Percentiles rank a stretch among this genome's conserved stretches.
These are phyloP conservation scores for Aphelenchoides bicaudatus DNA, from an alignment of 2,888 invertebrate genomes.

Conservation along the genomic window DNA sequence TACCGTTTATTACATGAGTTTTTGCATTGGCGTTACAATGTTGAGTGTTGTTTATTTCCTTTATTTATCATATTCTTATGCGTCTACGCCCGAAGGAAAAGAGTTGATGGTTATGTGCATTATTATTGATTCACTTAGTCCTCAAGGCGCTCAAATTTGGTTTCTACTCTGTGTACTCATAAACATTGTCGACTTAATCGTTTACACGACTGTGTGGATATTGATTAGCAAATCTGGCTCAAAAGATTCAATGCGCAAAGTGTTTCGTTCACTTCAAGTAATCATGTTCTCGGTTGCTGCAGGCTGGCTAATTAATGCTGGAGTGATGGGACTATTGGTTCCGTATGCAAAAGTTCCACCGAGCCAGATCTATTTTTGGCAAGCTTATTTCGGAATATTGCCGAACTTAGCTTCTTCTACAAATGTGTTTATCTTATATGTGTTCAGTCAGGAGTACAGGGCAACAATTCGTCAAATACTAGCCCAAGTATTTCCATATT, in stretches of 20 bases:
- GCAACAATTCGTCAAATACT: too few species aligned
- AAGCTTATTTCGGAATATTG: slow-evolving; percentile 5
- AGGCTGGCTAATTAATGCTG: slow-evolving; percentile 11
- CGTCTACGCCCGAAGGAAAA: not conserved
- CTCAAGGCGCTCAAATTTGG: not conserved
- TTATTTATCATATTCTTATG: not conserved
- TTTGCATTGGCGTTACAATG: not conserved
- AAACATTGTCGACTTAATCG: not conserved
- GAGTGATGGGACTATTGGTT: not conserved
- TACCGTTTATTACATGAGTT: not conserved
- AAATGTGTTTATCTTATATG: not conserved
- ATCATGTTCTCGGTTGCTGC: not conserved
- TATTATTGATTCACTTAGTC: slow-evolving; percentile 5
- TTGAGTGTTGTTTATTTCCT: not conserved
- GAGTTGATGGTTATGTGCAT: slow-evolving; percentile 8
- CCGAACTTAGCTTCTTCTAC: slow-evolving; percentile 1
- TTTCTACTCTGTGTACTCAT: slow-evolving; percentile 2
- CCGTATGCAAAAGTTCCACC: not conserved
- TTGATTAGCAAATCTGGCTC: not conserved
- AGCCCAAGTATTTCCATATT: too few species aligned
- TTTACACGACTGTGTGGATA: not conserved
- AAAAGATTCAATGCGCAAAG: not conserved
- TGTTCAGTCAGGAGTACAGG: too few species aligned
- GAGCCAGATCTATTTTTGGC: not conserved
- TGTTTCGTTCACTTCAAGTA: slow-evolving; percentile 3